phyloP scores from a whole-genome alignment of 2,888 invertebrate genomes.

The Hemaris fuciformis region DNA sequence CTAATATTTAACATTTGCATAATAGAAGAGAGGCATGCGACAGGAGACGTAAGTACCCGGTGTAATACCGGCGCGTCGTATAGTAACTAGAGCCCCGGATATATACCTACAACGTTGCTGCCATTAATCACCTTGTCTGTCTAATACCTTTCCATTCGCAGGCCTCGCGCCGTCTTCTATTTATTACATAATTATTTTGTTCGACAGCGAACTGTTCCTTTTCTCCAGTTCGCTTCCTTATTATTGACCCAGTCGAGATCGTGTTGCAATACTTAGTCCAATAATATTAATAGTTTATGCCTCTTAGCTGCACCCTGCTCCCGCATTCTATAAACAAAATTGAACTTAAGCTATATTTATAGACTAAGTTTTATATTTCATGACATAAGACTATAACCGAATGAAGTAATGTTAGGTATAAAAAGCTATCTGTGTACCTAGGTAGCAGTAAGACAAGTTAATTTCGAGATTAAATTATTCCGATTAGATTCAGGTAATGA shows the following conservation, averaged over 20 bases:
- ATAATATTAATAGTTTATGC: conserved; percentile 74
- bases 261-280: conserved; percentile 69
- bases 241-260: conserved; percentile 56
- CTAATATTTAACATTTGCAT: conserved; percentile 73
- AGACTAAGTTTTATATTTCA: conserved; percentile 50
- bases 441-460: neutral
- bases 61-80: conserved; percentile 40
- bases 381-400: conserved; percentile 47
- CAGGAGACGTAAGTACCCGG: conserved; percentile 43
- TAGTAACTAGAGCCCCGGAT: conserved; percentile 50
- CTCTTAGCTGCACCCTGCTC: conserved; percentile 65
- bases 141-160: conserved; percentile 77
- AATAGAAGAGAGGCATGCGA: conserved; percentile 45
- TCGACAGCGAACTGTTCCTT: conserved; percentile 61
- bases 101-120: conserved; percentile 58
- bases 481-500: neutral
- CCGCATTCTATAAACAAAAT: conserved; percentile 51
- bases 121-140: conserved; percentile 78
- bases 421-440: neutral
- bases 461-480: neutral
- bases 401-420: conserved; percentile 5
- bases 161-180: conserved; percentile 66
- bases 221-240: conserved; percentile 50
- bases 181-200: conserved; percentile 78
- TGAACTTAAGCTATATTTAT: conserved; percentile 64